A percentile compares a stretch with the other conserved stretches of the same genome.
Conservation (phyloP, 2,888 invertebrate species). For the Pammene fasciana region DNA sequence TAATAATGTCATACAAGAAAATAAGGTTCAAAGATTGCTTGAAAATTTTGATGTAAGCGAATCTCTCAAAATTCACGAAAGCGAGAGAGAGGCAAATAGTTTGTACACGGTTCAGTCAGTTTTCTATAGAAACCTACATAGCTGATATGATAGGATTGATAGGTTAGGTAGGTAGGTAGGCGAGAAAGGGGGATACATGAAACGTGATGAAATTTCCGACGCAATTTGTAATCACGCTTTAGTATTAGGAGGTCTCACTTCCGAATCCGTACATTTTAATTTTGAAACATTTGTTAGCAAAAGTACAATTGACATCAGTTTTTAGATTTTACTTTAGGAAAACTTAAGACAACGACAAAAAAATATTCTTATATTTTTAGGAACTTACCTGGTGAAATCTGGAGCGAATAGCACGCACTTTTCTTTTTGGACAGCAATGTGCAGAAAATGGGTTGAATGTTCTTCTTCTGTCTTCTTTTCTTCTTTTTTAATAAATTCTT, state of each 20-base stretch:
- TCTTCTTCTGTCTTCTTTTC: constrained; percentile 49
- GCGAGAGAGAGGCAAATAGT: constrained; percentile 41
- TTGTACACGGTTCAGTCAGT: constrained; percentile 32
- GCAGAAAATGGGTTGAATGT: constrained; percentile 18
- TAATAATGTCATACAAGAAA: not conserved
- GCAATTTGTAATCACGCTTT: not conserved
- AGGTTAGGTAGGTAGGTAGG: constrained; percentile 26
- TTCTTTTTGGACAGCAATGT: constrained; percentile 8
- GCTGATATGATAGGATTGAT: constrained; percentile 11
- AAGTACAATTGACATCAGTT: not conserved
- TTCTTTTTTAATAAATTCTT: constrained; percentile 51
- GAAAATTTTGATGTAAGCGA: constrained; percentile 29
- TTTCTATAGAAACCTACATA: constrained; percentile 35
- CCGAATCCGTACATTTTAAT: not conserved
- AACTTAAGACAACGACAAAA: not conserved
- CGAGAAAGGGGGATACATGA: constrained; percentile 3
- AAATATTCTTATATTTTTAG: not conserved
- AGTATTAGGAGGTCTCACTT: constrained; percentile 13
- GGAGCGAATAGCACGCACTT: constrained; percentile 21
- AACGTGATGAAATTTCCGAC: constrained; percentile 14
- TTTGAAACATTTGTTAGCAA: not conserved
- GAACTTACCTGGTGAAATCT: constrained; percentile 42
- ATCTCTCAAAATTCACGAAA: constrained; percentile 38
- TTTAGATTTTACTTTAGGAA: not conserved
- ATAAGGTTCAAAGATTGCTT: not conserved